A percentile compares a stretch with the other conserved stretches of the same genome.
Evolutionary conservation across 2,797 vertebrate genomes (phyloP).

Genomic region (Chaetodon trifasciatus): DNA sequence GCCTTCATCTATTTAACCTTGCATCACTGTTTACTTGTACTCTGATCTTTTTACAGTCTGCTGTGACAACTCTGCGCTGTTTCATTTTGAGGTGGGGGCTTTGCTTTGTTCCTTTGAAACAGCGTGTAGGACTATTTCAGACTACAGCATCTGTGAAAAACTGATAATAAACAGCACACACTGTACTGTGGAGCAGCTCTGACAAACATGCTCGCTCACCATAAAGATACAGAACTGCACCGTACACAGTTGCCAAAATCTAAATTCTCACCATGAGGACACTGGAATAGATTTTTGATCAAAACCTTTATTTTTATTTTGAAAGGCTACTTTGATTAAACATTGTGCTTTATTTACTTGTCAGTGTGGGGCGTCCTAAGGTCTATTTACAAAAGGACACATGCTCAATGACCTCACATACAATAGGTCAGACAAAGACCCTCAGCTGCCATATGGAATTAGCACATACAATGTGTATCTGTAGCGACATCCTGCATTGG

Average conservation of each 20-base stretch:
- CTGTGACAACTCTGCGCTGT: slow-evolving; percentile 21
- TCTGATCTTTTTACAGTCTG: not conserved
- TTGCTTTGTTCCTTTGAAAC: slow-evolving; percentile 28
- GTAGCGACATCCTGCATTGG: not conserved
- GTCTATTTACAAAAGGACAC: slow-evolving; percentile 33
- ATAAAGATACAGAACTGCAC: slow-evolving; percentile 1
- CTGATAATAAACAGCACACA: slow-evolving; percentile 19
- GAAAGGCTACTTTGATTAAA: not conserved
- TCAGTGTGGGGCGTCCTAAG: slow-evolving; percentile 1
- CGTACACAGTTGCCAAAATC: not conserved
- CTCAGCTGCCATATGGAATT: not conserved
- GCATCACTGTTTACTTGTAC: slow-evolving; percentile 8
- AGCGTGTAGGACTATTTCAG: slow-evolving; percentile 7
- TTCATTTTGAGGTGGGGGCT: slow-evolving; percentile 22
- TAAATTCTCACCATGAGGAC: not conserved
- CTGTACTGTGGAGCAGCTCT: slow-evolving; percentile 13
- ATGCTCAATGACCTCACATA: slow-evolving; percentile 12
- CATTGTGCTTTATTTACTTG: slow-evolving; percentile 23
- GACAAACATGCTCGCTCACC: not conserved
- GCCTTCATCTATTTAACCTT: slow-evolving; percentile 29
- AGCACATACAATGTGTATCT: not conserved
- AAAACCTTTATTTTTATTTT: slow-evolving; percentile 50
- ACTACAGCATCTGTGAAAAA: slow-evolving; percentile 21
- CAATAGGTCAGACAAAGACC: slow-evolving; percentile 38
- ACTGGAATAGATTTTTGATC: not conserved